Conservation (phyloP, 2,797 vertebrate species). For the Coregonus ussuriensis region DNA sequence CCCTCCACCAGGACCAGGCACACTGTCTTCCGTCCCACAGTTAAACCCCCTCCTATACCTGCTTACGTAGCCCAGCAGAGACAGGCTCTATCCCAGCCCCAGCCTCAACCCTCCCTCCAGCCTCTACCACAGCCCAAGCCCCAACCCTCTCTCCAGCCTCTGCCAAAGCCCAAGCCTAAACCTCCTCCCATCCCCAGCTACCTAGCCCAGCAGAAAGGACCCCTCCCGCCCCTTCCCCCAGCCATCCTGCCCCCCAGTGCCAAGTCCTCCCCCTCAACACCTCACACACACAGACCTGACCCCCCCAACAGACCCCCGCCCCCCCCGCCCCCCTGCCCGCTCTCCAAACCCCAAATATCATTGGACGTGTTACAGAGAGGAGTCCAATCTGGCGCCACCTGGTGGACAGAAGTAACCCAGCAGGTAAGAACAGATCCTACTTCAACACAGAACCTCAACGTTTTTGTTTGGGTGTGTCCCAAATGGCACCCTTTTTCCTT, state of each 20-base stretch:
- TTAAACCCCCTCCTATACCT: slow-evolving; percentile 70
- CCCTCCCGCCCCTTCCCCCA: slow-evolving; percentile 41
- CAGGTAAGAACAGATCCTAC: slow-evolving; percentile 51
- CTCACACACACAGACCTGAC: slow-evolving; percentile 56
- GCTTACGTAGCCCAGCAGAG: slow-evolving; percentile 35
- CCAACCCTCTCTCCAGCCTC: slow-evolving; percentile 33
- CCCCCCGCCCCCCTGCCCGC: slow-evolving; percentile 89
- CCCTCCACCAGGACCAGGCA: slow-evolving; percentile 52
- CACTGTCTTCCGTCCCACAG: slow-evolving; percentile 57
- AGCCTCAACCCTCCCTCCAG: slow-evolving; percentile 54
- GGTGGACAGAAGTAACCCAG: slow-evolving; percentile 66
- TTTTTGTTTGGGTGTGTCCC: neutral
- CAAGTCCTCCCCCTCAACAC: slow-evolving; percentile 13
- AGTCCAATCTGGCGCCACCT: slow-evolving; percentile 61
- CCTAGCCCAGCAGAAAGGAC: slow-evolving; percentile 16
- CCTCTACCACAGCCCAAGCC: no score
- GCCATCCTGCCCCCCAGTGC: slow-evolving; percentile 36
- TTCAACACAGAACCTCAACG: neutral
- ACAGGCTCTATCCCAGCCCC: slow-evolving; percentile 4
- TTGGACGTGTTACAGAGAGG: slow-evolving; percentile 27
- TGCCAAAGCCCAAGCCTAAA: neutral
- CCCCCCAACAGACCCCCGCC: slow-evolving; percentile 89
- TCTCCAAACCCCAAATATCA: slow-evolving; percentile 37
- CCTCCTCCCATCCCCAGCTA: slow-evolving; percentile 52
- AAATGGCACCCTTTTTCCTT: no score